Evolutionary conservation across 2,113 vertebrate species (phyloP).

Genomic region (Girardinichthys multiradiatus): DNA sequence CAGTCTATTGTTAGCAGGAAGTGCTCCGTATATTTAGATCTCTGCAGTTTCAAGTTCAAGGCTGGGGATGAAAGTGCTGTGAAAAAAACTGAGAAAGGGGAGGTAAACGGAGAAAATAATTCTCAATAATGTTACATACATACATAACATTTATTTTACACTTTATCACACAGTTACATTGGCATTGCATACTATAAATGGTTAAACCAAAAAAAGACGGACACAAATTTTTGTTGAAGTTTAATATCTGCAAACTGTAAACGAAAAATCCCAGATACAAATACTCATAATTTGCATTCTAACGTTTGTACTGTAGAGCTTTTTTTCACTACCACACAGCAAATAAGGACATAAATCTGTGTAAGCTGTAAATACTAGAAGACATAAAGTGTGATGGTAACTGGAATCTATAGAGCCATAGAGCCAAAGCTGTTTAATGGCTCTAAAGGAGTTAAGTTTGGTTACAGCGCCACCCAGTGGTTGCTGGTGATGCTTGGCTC

Average conservation of each 20-base stretch:
- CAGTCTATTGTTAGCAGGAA: conserved; percentile 29
- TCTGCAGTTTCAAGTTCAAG: conserved; percentile 21
- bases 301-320: too few relatives aligned
- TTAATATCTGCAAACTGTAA: too few relatives aligned
- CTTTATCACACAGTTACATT: background rate
- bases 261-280: too few relatives aligned
- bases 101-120: background rate
- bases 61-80: too few relatives aligned
- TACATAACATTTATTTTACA: conserved; percentile 4
- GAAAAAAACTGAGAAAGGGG: background rate
- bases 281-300: too few relatives aligned
- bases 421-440: background rate
- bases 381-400: conserved; percentile 14
- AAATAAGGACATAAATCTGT: too few relatives aligned
- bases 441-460: conserved; percentile 29
- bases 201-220: background rate
- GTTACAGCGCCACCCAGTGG: conserved; percentile 55
- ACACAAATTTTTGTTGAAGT: conserved; percentile 22
- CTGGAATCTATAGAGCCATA: conserved; percentile 3
- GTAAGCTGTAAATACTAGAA: too few relatives aligned
- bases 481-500: background rate
- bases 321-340: too few relatives aligned
- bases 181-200: background rate
- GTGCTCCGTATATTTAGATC: conserved; percentile 22
- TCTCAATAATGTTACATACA: too few relatives aligned